These are phyloP conservation scores for Atherix ibis DNA, from an alignment of 2,888 invertebrate genomes.

Conservation along the genomic window DNA sequence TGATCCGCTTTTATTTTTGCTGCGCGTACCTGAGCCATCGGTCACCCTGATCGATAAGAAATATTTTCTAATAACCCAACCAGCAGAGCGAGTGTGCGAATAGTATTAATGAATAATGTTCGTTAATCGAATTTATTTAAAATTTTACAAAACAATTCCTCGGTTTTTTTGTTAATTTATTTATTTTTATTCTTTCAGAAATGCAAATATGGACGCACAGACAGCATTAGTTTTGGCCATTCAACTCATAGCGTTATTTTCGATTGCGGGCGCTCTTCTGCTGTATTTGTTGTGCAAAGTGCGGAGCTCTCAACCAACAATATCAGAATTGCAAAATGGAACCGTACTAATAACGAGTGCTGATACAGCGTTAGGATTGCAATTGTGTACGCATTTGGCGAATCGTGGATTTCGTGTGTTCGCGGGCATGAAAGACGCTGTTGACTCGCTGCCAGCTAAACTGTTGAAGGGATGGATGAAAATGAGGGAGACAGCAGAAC, in stretches of 20 bases:
- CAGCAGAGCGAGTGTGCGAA: no score
- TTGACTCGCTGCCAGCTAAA: slow-evolving; percentile 43
- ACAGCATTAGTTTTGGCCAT: slow-evolving; percentile 65
- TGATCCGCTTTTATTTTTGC: no score
- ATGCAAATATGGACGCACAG: slow-evolving; percentile 57
- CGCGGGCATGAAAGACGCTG: slow-evolving; percentile 47
- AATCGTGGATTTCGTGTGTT: slow-evolving; percentile 62
- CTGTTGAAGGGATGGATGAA: slow-evolving; percentile 43
- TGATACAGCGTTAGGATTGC: slow-evolving; percentile 63
- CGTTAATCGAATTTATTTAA: no score
- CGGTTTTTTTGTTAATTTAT: no score
- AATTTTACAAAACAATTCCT: no score
- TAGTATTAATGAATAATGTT: no score
- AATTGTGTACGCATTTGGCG: slow-evolving; percentile 56
- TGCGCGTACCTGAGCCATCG: no score
- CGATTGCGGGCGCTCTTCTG: slow-evolving; percentile 67
- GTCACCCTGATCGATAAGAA: no score
- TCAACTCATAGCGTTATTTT: slow-evolving; percentile 64
- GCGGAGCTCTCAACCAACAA: slow-evolving; percentile 38
- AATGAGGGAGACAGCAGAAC: slow-evolving; percentile 37
- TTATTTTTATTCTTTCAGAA: slow-evolving; percentile 16
- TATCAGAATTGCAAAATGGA: slow-evolving; percentile 39
- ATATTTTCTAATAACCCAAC: no score
- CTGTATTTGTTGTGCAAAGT: slow-evolving; percentile 64
- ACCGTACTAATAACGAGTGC: slow-evolving; percentile 66